A percentile compares a stretch with the other conserved stretches of the same genome.
Conservation (phyloP, 37 sponge, comb jelly and placozoan genomes). For the Spongia lamella region DNA sequence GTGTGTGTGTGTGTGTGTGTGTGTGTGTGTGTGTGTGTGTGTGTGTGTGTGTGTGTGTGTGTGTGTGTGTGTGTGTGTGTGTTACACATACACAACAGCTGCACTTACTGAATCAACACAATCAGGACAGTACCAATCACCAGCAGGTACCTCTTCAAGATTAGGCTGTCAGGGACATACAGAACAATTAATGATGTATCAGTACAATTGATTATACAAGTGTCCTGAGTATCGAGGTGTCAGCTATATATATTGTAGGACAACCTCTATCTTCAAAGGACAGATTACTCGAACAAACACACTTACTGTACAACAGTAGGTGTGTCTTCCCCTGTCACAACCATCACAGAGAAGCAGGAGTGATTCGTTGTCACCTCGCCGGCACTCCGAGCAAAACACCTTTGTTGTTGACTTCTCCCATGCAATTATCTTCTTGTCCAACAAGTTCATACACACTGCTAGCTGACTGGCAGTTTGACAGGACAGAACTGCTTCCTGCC, state of each 20-base stretch:
- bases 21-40: too few relatives aligned
- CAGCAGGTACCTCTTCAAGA: conserved; percentile 75
- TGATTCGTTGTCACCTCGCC: conserved; percentile 80
- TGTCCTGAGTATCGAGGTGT: too few relatives aligned
- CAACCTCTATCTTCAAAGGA: too few relatives aligned
- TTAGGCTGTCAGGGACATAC: conserved; percentile 45
- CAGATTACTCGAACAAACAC: too few relatives aligned
- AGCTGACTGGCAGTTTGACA: conserved; percentile 81
- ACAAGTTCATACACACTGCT: conserved; percentile 66
- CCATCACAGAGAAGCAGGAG: conserved; percentile 89
- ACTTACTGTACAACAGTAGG: conserved; percentile 92
- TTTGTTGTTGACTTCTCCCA: conserved; percentile 94
- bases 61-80: too few relatives aligned
- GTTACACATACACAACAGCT: too few relatives aligned
- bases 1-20: too few relatives aligned
- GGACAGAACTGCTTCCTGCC: conserved; percentile 66
- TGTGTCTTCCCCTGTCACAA: conserved; percentile 90
- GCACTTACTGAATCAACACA: conserved; percentile 35
- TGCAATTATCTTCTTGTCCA: conserved; percentile 68
- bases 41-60: neutral
- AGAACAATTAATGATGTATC: too few relatives aligned
- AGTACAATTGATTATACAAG: too few relatives aligned
- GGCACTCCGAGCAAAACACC: conserved; percentile 86
- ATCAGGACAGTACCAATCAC: conserved; percentile 87
- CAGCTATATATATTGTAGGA: too few relatives aligned